Evolutionary conservation across 2,797 vertebrate species (phyloP).

Genomic region (Tapera naevia): DNA sequence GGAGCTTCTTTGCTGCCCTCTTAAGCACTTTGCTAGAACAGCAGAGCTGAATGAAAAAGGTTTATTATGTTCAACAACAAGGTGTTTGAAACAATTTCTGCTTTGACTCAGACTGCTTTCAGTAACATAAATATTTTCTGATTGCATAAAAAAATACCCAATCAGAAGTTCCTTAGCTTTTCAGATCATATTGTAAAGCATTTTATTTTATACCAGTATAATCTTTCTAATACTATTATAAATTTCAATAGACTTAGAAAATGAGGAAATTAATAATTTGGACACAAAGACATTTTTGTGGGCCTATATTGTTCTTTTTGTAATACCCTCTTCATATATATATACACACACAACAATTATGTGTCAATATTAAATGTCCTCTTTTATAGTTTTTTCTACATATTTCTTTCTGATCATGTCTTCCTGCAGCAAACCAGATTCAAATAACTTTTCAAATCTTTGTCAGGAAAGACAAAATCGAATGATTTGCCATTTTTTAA

Average conservation of each 20-base stretch:
- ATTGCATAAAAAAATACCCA: background rate
- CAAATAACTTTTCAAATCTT: background rate
- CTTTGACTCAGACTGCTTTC: background rate
- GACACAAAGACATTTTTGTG: background rate
- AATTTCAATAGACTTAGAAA: background rate
- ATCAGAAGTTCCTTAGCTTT: background rate
- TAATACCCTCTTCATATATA: background rate
- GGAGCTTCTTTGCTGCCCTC: constrained; percentile 76
- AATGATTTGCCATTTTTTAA: background rate
- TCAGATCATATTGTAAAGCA: background rate
- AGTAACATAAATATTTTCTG: background rate
- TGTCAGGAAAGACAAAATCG: background rate
- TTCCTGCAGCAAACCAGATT: background rate
- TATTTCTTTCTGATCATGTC: background rate
- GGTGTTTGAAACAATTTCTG: background rate
- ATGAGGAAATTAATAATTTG: background rate
- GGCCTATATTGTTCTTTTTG: background rate
- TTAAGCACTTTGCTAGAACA: constrained; percentile 50
- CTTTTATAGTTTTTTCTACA: background rate
- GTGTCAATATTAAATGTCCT: background rate
- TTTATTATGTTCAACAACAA: background rate
- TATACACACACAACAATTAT: too few species aligned
- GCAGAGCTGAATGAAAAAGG: background rate
- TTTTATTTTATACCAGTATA: background rate
- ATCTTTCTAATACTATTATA: background rate